phyloP scores from a whole-genome alignment of 2,888 invertebrate genomes.

The Oxycera nigricornis region DNA sequence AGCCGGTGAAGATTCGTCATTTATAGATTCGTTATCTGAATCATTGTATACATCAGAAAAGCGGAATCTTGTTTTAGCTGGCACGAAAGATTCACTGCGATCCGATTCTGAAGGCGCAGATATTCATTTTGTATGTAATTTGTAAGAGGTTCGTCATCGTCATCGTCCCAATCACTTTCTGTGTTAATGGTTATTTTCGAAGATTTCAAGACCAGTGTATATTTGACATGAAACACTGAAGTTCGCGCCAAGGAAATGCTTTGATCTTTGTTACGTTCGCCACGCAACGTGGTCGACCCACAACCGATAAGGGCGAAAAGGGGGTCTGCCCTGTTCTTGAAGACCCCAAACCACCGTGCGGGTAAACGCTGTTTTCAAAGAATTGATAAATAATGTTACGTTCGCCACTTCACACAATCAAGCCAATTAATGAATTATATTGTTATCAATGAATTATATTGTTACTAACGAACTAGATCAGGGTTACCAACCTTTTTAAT shows the following conservation, averaged over 20 bases:
- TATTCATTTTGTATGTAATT: neutral
- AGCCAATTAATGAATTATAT: no score
- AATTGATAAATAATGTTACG: no score
- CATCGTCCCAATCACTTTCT: neutral
- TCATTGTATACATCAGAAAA: neutral
- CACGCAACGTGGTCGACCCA: no score
- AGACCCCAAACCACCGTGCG: no score
- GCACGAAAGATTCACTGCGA: neutral
- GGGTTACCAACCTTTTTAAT: no score
- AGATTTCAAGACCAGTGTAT: neutral
- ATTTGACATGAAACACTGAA: neutral
- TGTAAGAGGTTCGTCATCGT: neutral
- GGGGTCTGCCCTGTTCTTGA: no score
- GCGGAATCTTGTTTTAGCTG: neutral
- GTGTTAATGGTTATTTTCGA: neutral
- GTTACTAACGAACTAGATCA: no score
- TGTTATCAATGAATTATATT: no score
- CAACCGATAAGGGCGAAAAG: no score
- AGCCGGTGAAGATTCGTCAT: neutral
- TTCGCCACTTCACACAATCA: no score
- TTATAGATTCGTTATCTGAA: neutral
- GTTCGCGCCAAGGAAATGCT: neutral
- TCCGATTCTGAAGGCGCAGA: slow-evolving; percentile 2
- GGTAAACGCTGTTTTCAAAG: no score
- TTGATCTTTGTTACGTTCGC: no score